Conservation (phyloP, 1,140 invertebrate genomes). For the Cydia splendana region DNA sequence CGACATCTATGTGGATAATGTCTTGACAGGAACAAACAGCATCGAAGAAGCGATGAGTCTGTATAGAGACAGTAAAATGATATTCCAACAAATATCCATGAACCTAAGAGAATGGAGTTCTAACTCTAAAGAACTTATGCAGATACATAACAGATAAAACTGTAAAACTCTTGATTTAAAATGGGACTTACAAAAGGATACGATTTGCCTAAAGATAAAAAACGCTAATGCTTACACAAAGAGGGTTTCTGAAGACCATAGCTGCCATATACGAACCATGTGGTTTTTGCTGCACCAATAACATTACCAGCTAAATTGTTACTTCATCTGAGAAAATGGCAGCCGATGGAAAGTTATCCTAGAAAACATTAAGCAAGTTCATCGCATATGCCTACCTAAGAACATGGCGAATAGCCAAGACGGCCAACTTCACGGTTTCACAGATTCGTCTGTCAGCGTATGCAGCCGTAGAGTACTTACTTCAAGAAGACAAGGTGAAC, state of each 20-base stretch:
- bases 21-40: not conserved
- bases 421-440: conserved; percentile 35
- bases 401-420: not conserved
- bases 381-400: not conserved
- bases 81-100: not conserved
- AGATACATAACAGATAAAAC: not conserved
- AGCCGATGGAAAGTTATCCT: conserved; percentile 35
- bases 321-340: conserved; percentile 35
- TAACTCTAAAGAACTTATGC: not conserved
- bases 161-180: not conserved
- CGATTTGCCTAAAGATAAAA: not conserved
- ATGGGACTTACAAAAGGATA: not conserved
- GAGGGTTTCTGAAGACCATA: conserved; percentile 36
- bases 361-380: conserved; percentile 17
- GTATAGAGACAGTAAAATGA: not conserved
- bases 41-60: not conserved
- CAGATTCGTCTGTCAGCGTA: conserved; percentile 37
- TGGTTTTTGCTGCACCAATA: conserved; percentile 38
- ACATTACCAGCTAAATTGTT: conserved; percentile 42
- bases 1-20: conserved; percentile 1
- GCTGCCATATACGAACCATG: conserved; percentile 42
- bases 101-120: conserved; percentile 1
- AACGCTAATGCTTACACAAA: conserved; percentile 16
- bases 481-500: conserved; percentile 17
- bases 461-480: conserved; percentile 39